Conservation (phyloP, 2,113 vertebrate species). For the Indicator maculatus region DNA sequence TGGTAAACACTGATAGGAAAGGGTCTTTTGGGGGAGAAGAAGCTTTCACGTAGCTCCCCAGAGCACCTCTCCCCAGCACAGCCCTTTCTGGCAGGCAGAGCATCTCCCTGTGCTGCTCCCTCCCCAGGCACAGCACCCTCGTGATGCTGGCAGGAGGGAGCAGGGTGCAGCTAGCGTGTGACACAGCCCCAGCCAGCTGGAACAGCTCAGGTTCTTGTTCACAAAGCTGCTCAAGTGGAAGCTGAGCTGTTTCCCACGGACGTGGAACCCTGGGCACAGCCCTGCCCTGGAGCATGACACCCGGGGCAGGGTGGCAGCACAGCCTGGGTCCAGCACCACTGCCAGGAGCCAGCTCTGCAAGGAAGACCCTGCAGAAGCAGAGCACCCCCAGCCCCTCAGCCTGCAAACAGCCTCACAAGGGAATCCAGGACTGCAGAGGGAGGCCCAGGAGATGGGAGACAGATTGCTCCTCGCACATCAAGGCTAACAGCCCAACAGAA, state of each 20-base stretch:
- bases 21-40: not conserved
- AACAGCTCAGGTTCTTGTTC: not conserved
- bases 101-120: not conserved
- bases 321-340: not conserved
- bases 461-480: slow-evolving; percentile 16
- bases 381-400: not conserved
- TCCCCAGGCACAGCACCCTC: not conserved
- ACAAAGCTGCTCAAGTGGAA: slow-evolving; percentile 8
- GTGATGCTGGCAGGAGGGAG: not conserved
- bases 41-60: not conserved
- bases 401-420: not conserved
- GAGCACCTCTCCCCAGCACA: not conserved
- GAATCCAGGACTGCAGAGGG: not conserved
- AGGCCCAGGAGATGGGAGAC: not conserved
- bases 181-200: not conserved
- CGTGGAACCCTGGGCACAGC: not conserved
- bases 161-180: not conserved
- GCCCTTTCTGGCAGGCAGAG: not conserved
- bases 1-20: rapidly evolving
- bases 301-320: not conserved
- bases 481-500: slow-evolving; percentile 46
- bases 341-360: not conserved
- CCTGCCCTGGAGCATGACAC: not conserved
- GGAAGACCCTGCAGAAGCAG: not conserved
- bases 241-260: not conserved